These are phyloP conservation scores for Parnassius mnemosyne DNA, from an alignment of 2,888 invertebrate genomes.

Conservation along the genomic window DNA sequence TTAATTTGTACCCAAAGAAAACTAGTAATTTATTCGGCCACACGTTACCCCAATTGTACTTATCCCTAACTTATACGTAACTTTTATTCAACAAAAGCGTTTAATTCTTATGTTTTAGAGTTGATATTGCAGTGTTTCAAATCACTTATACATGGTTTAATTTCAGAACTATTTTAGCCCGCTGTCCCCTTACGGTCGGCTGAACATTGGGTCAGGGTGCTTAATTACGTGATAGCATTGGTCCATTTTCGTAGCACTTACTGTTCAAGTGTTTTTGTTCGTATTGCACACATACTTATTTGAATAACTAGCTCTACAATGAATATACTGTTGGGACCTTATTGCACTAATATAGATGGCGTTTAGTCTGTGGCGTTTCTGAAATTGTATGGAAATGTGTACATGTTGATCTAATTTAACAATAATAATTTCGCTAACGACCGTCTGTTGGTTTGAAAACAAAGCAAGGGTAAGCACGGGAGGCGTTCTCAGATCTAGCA, in stretches of 20 bases:
- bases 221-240: slow-evolving; percentile 76
- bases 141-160: slow-evolving; percentile 49
- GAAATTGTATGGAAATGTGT: slow-evolving; percentile 29
- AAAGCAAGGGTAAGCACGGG: slow-evolving; percentile 50
- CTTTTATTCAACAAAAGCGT: slow-evolving; percentile 30
- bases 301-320: slow-evolving; percentile 24
- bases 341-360: slow-evolving; percentile 8
- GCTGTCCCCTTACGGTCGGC: slow-evolving; percentile 66
- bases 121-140: slow-evolving; percentile 33
- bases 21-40: slow-evolving; percentile 70
- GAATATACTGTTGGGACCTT: slow-evolving; percentile 24
- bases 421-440: slow-evolving; percentile 46
- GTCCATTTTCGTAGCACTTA: slow-evolving; percentile 61
- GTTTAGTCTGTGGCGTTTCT: slow-evolving; percentile 33
- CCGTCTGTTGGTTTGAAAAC: slow-evolving; percentile 66
- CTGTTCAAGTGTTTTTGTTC: slow-evolving; percentile 44
- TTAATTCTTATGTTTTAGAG: slow-evolving; percentile 31
- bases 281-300: slow-evolving; percentile 36
- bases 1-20: slow-evolving; percentile 69
- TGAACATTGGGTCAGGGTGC: slow-evolving; percentile 64
- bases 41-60: slow-evolving; percentile 69
- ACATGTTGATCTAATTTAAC: slow-evolving; percentile 37
- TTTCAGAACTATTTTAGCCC: slow-evolving; percentile 53
- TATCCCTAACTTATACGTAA: slow-evolving; percentile 39
- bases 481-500: slow-evolving; percentile 33